phyloP scores from a whole-genome alignment of 2,113 vertebrate genomes.

The Menura novaehollandiae region DNA sequence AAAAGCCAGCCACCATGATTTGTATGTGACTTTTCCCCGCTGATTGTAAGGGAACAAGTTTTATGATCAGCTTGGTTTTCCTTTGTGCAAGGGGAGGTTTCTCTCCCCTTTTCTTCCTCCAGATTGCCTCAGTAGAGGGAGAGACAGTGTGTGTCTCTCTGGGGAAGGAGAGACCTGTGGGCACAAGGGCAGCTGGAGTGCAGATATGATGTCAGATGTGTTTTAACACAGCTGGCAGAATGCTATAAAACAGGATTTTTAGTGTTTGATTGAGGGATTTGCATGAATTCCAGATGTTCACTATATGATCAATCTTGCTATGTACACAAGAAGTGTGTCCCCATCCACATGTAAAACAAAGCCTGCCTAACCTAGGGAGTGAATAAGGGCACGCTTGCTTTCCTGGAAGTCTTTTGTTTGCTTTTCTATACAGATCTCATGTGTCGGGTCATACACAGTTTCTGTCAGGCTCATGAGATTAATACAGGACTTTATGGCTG shows the following conservation, averaged over 20 bases:
- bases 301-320: neutral
- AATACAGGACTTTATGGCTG: neutral
- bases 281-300: slow-evolving; percentile 58
- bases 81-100: neutral
- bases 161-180: slow-evolving; percentile 3
- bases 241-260: slow-evolving; percentile 9
- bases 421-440: neutral
- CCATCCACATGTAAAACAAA: slow-evolving; percentile 35
- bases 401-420: slow-evolving; percentile 31
- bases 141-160: neutral
- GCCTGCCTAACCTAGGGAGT: neutral
- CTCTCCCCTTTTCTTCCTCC: neutral
- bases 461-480: slow-evolving; percentile 15
- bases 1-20: neutral
- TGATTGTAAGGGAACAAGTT: neutral
- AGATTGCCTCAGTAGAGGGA: neutral
- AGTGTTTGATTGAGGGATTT: slow-evolving; percentile 11
- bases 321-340: slow-evolving; percentile 23
- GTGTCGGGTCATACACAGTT: neutral
- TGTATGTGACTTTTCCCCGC: neutral
- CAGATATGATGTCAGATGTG: slow-evolving; percentile 35
- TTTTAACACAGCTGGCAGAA: slow-evolving; percentile 36
- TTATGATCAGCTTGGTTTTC: neutral
- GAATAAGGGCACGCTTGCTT: neutral
- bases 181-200: slow-evolving; percentile 26